Evolutionary conservation across 92 coral and sea anemone genomes (phyloP).

Genomic region (Actinostola sp.): DNA sequence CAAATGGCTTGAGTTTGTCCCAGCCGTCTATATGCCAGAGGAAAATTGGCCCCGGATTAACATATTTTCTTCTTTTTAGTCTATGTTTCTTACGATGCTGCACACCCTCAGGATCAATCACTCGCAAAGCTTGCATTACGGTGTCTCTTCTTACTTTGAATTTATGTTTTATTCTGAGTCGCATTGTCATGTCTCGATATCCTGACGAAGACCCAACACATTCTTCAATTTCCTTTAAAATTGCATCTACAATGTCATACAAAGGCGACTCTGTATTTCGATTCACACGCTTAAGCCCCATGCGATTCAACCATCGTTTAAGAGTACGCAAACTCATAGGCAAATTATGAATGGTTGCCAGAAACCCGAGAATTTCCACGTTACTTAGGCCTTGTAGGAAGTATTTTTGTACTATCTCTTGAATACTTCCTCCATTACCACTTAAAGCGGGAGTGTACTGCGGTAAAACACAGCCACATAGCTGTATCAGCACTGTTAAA

Average conservation of each 20-base stretch:
- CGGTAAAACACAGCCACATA: conserved; percentile 22
- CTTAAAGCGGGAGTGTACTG: conserved; percentile 17
- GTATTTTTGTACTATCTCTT: conserved; percentile 8
- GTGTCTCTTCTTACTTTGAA: conserved; percentile 33
- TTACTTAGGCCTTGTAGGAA: not conserved
- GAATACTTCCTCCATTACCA: not conserved
- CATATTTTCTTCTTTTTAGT: conserved; percentile 37
- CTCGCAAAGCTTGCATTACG: conserved; percentile 24
- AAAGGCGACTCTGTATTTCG: conserved; percentile 28
- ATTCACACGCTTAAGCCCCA: conserved; percentile 2
- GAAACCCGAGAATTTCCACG: conserved; percentile 5
- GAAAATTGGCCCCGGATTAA: conserved; percentile 39
- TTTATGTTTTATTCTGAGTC: conserved; percentile 31
- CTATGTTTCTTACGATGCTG: conserved; percentile 10
- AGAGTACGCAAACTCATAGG: conserved; percentile 22
- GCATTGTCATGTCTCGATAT: conserved; percentile 35
- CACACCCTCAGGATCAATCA: conserved; percentile 37
- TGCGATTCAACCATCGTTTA: conserved; percentile 20
- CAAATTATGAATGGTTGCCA: conserved; percentile 6
- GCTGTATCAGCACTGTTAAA: conserved; percentile 4
- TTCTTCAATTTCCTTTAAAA: conserved; percentile 25
- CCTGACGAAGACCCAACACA: conserved; percentile 38
- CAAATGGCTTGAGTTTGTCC: too few relatives aligned
- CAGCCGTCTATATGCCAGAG: conserved; percentile 58
- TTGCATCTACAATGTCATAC: conserved; percentile 24